Conservation (phyloP, 2,888 invertebrate genomes). For the Caradrina clavipalpis region DNA sequence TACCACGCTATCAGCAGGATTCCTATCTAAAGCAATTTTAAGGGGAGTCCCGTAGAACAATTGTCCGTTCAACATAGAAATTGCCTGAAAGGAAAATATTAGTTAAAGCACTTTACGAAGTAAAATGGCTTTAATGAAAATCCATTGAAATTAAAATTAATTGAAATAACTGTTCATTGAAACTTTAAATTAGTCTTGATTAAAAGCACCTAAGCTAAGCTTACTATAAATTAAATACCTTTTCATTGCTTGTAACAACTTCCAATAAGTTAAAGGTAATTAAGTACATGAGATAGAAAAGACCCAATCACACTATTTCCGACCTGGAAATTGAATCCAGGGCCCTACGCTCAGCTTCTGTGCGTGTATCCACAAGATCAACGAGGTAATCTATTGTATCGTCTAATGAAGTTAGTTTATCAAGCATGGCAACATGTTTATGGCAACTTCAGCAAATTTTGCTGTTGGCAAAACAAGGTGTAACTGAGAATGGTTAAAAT, state of each 20-base stretch:
- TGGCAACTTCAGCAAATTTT: too few relatives aligned
- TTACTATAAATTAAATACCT: not conserved
- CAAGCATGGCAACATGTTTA: too few relatives aligned
- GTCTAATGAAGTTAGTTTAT: too few relatives aligned
- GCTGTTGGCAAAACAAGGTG: too few relatives aligned
- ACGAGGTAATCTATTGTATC: too few relatives aligned
- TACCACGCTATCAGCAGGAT: constrained; percentile 60
- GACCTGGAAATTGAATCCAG: too few relatives aligned
- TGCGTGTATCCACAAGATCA: too few relatives aligned
- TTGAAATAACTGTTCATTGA: not conserved
- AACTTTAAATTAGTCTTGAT: constrained; percentile 21
- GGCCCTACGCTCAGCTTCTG: too few relatives aligned
- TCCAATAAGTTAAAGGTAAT: too few relatives aligned
- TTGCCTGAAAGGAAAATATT: constrained; percentile 76
- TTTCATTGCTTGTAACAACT: not conserved
- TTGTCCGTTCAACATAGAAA: constrained; percentile 83
- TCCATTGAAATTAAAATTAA: constrained; percentile 17
- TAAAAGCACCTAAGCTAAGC: constrained; percentile 1
- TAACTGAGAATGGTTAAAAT: not conserved
- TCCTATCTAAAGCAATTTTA: constrained; percentile 71
- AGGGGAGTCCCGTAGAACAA: constrained; percentile 73
- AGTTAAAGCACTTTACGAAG: not conserved
- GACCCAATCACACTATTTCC: too few relatives aligned
- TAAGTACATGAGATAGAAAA: too few relatives aligned
- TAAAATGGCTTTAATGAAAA: not conserved